These are phyloP conservation scores for Diaphora mendica DNA, from an alignment of 2,888 invertebrate species.

Conservation along the genomic window DNA sequence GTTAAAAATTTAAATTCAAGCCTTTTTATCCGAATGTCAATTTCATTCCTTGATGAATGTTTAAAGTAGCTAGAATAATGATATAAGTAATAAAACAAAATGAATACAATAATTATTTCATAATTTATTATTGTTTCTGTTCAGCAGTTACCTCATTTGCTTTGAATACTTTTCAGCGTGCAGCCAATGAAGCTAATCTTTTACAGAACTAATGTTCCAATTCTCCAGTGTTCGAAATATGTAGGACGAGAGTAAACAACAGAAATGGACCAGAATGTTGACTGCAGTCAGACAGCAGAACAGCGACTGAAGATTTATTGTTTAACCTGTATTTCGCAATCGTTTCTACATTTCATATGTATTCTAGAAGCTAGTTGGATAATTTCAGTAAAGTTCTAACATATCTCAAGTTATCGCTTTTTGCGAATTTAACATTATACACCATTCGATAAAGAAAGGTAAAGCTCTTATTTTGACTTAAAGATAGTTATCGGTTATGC, in stretches of 20 bases:
- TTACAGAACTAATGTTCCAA: background rate
- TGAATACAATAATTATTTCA: background rate
- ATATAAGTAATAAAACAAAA: background rate
- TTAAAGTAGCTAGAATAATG: no score
- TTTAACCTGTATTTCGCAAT: slow-evolving; percentile 10
- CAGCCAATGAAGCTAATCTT: background rate
- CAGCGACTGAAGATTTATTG: slow-evolving; percentile 11
- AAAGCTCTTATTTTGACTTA: no score
- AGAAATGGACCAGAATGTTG: slow-evolving; percentile 5
- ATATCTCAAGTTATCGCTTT: background rate
- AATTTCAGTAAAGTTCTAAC: background rate
- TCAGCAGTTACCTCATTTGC: background rate
- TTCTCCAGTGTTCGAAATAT: slow-evolving; percentile 9
- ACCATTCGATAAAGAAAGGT: background rate
- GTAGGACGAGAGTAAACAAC: slow-evolving; percentile 6
- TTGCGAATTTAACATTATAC: background rate
- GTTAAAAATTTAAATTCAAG: no score
- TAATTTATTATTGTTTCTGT: background rate
- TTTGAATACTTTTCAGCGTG: background rate
- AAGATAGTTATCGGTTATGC: no score
- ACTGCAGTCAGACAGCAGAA: slow-evolving; percentile 4
- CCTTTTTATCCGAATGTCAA: background rate
- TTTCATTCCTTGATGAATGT: background rate
- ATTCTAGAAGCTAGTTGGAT: background rate
- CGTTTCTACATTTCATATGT: background rate